A percentile compares a stretch with the other conserved stretches of the same genome.
Conservation (phyloP, 1,140 invertebrate genomes). For the Diploscapter pachys region DNA sequence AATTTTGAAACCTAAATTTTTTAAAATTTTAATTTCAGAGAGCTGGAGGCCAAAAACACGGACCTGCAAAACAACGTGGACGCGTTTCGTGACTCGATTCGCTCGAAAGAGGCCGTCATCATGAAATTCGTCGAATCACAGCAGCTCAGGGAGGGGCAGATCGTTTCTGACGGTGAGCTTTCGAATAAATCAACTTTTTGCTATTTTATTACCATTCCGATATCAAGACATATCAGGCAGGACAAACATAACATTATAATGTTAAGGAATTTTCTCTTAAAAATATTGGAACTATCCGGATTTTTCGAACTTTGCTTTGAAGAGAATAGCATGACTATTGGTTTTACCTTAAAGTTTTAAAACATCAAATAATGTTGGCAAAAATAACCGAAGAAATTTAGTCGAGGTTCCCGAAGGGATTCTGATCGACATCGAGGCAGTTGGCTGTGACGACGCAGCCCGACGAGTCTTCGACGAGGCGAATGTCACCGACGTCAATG, state of each 20-base stretch:
- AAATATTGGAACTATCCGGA: background rate
- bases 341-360: background rate
- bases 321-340: conserved; percentile 6
- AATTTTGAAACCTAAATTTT: too few species aligned
- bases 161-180: background rate
- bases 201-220: too few species aligned
- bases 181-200: too few species aligned
- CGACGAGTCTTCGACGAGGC: conserved; percentile 19
- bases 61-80: conserved; percentile 27
- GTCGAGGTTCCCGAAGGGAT: conserved; percentile 36
- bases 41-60: conserved; percentile 18
- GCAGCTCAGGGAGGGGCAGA: conserved; percentile 22
- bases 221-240: too few species aligned
- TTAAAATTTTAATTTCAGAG: conserved; percentile 2
- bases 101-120: conserved; percentile 41
- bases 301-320: conserved; percentile 4
- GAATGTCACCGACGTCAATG: conserved; percentile 31
- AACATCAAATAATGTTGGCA: background rate
- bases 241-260: too few species aligned
- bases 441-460: conserved; percentile 23
- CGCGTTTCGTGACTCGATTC: conserved; percentile 38
- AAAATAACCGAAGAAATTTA: background rate
- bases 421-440: conserved; percentile 19
- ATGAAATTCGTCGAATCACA: conserved; percentile 33
- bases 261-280: too few species aligned